Base-by-base conservation (phyloP, 2,888 invertebrate genomes). In the Cetonia aurata region DNA sequence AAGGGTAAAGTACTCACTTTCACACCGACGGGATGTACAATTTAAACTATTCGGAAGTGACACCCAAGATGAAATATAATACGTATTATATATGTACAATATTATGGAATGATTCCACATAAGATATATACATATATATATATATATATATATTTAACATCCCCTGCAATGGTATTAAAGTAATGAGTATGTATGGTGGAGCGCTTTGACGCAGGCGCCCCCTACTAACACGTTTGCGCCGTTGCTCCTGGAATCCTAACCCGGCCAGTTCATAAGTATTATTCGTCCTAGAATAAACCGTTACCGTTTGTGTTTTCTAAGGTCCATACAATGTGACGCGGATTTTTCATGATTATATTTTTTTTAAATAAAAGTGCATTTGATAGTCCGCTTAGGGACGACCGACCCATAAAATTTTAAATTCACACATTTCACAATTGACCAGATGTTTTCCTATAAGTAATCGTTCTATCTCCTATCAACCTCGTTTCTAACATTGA, bases 121-220 rank as follows among this genome's bases (percentile, higher is more conserved):
- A 13, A 15, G 48, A 15, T 15, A n/a, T 13, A 48, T 48, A 48
- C 1, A 48, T 48, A 48, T 15, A 48, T 48, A 48, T 55, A 48
- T 69, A 50, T 69, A 57, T 59, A 19, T 57, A 69, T 71, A 60
- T 44, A 60, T 60, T 57, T 60, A 60, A 60, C 60, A 60, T 60
- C 60, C 57, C 60, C 79, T 79, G 79, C 79, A 80, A 80, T 79
- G 78, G 78, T 76, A 80, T 80, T 80, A 80, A 79, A 80, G 80
- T 80, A 80, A 80, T 79, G 80, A 79, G 78, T 76, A 78, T 78
- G 79, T 60, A 60, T 60, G 46, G 60, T 60, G 60, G 60, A 44
- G 60, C 44, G 46, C 46, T 75, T 75, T 71, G 79, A 78, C 80
- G 77, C 79, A 77, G 76, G 80, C 79, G 78, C 75, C 73, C 67